Conservation (phyloP, 2,113 vertebrate species). For the Phylloscopus whistleri region DNA sequence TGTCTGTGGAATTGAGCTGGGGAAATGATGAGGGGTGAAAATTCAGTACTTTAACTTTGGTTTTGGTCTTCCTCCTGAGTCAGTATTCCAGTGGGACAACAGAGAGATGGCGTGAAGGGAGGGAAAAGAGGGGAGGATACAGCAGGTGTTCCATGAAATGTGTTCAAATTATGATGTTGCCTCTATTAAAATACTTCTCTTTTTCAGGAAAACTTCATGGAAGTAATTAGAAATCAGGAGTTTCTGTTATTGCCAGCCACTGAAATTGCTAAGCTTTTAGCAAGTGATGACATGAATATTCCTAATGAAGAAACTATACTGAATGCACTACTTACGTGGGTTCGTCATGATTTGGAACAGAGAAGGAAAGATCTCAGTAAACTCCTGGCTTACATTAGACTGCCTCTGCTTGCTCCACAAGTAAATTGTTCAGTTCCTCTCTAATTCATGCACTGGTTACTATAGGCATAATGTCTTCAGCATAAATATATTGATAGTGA, state of each 20-base stretch:
- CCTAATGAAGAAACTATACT: constrained; percentile 94
- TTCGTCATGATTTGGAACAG: constrained; percentile 81
- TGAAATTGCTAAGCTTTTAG: constrained; percentile 92
- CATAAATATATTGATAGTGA: neutral
- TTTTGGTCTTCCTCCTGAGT: neutral
- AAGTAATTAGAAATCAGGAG: constrained; percentile 95
- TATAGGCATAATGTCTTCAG: neutral
- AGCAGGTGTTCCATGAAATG: neutral
- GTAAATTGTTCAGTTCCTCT: constrained; percentile 67
- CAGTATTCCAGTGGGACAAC: neutral
- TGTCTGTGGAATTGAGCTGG: neutral
- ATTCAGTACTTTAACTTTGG: neutral
- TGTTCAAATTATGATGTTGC: neutral
- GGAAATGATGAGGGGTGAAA: neutral
- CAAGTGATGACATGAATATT: constrained; percentile 96
- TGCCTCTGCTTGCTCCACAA: constrained; percentile 93
- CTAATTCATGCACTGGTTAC: neutral
- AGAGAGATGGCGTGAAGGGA: neutral
- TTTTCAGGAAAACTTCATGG: constrained; percentile 93
- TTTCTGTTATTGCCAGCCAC: constrained; percentile 88
- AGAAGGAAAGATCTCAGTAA: constrained; percentile 85
- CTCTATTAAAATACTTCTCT: constrained; percentile 9
- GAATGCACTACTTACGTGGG: constrained; percentile 90
- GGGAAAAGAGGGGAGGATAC: neutral
- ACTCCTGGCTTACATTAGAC: constrained; percentile 89